Evolutionary conservation across 2,888 invertebrate species (phyloP).

Genomic region (Hololepta plana): DNA sequence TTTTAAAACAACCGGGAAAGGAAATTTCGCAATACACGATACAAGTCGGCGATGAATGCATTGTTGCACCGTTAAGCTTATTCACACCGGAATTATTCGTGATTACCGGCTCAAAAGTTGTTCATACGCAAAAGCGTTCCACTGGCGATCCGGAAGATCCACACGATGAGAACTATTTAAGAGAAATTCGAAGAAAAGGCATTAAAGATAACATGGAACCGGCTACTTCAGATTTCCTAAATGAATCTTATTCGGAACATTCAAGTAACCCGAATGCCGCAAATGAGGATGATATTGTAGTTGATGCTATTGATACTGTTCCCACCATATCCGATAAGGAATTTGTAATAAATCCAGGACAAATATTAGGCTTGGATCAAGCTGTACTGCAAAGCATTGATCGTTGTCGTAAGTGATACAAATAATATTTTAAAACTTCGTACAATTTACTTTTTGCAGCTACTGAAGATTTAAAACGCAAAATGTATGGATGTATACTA

Average conservation of each 20-base stretch:
- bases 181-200: conserved; percentile 55
- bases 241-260: conserved; percentile 32
- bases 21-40: conserved; percentile 54
- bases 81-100: conserved; percentile 79
- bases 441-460: conserved; percentile 26
- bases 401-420: conserved; percentile 45
- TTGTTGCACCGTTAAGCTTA: conserved; percentile 75
- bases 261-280: conserved; percentile 29
- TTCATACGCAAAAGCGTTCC: conserved; percentile 50
- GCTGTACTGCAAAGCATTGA: conserved; percentile 86
- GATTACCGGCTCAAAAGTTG: conserved; percentile 59
- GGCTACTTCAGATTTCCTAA: conserved; percentile 23
- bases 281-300: conserved; percentile 53
- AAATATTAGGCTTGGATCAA: conserved; percentile 74
- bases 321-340: conserved; percentile 32
- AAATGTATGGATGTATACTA: conserved; percentile 86
- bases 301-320: conserved; percentile 38
- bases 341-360: conserved; percentile 53
- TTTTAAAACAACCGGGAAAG: conserved; percentile 52
- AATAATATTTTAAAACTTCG: conserved; percentile 3
- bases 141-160: conserved; percentile 81
- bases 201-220: conserved; percentile 40
- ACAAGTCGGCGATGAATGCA: conserved; percentile 79
- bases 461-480: conserved; percentile 74
- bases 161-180: conserved; percentile 78